Base-by-base conservation (phyloP, 2,888 invertebrate genomes). In the Orthosia incerta region DNA sequence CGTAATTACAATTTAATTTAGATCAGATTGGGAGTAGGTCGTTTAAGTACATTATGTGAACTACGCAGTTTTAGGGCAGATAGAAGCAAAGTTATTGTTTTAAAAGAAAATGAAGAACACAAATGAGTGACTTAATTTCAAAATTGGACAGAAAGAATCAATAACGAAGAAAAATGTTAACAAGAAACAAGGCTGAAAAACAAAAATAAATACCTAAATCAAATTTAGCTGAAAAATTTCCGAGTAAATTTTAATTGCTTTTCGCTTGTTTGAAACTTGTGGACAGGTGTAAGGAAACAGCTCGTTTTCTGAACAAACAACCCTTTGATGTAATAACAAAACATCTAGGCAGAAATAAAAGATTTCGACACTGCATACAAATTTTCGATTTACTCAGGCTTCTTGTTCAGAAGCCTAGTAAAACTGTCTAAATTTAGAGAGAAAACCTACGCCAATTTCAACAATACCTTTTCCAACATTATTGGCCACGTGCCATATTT, bases 1-100 rank as follows among this genome's bases (percentile, higher is more conserved):
- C 74, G 69, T 83, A 80, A 85, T 85, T 87, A 85, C 68, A 71
- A 80, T 76, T 85, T 80, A 85, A 87, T 82, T 85, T 85, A 85
- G 69, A 77, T 71, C 76, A 66, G 46, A 74, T 74, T 68, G 45
- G 56, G 80, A 76, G 77, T 87, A 69, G 80, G 86, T 57, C 78
- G 70, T 59, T 59, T 69, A 55, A 74, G 70, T 76, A 67, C 62
- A 82, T 65, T 60, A 56, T 72, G 63, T 65, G 57, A 60, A 72
- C 74, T 80, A 69, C 63, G 79, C 68, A 45, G 23, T 68, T 66
- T 62, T 80, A 80, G 69, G 65, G n/a, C 50, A 23, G 48, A 56
- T 45, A 15, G 20, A 18, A 45, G 16, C 23, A 31, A n/a, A 53
- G 15, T 53, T 76, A 23, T 20, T 39, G 9, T 18, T 20, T 0